phyloP scores from a whole-genome alignment of 2,888 invertebrate species.

The Tetheella fluctuosa region DNA sequence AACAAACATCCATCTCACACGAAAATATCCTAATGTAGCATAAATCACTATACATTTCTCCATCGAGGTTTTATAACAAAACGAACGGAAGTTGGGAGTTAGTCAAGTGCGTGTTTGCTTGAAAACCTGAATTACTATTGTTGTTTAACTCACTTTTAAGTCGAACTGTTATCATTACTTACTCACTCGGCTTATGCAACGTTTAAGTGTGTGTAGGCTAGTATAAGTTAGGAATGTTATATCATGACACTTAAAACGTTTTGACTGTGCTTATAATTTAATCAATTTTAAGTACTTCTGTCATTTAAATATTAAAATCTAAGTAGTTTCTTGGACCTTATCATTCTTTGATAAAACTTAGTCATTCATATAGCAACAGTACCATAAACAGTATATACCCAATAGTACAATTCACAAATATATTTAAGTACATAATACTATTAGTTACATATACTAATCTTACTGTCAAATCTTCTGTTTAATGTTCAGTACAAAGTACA shows the following conservation, averaged over 20 bases:
- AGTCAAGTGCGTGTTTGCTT: conserved; percentile 48
- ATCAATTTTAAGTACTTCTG: neutral
- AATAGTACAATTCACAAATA: neutral
- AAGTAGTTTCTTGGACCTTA: too few relatives aligned
- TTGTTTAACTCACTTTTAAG: conserved; percentile 28
- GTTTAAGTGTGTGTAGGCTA: neutral
- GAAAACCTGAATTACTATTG: conserved; percentile 28
- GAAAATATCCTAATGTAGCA: conserved; percentile 54
- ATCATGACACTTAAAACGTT: neutral
- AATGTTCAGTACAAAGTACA: too few relatives aligned
- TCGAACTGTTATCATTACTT: conserved; percentile 14
- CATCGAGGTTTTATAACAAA: conserved; percentile 67
- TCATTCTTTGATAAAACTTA: neutral
- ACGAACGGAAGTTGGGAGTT: conserved; percentile 57
- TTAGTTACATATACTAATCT: too few relatives aligned
- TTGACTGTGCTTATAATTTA: neutral
- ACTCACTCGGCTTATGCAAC: neutral
- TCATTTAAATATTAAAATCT: neutral
- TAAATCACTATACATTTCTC: conserved; percentile 64
- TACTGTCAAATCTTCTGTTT: too few relatives aligned
- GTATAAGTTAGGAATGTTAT: neutral
- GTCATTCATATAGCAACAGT: too few relatives aligned
- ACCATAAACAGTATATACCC: neutral
- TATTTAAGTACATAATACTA: too few relatives aligned
- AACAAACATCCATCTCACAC: conserved; percentile 57